Percentiles rank a stretch among this genome's conserved stretches.
Evolutionary conservation across 2,113 vertebrate species (phyloP).

Genomic region (Axis porcinus): DNA sequence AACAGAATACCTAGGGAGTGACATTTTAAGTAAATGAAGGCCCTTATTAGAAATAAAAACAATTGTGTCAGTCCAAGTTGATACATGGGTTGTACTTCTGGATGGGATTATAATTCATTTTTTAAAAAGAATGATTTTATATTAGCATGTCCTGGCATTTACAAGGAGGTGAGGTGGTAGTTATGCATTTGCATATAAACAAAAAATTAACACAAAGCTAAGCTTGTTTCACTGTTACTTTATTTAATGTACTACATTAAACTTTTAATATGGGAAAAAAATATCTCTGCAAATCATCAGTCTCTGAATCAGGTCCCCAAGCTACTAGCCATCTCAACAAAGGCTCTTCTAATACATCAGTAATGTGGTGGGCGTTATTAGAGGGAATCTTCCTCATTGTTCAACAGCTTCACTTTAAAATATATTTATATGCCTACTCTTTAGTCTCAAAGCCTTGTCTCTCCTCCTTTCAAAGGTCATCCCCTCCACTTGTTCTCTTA

Average conservation of each 20-base stretch:
- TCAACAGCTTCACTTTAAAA: not conserved
- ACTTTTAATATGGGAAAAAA: conserved; percentile 41
- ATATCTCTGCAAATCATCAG: not conserved
- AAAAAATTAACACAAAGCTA: conserved; percentile 53
- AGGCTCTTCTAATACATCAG: not conserved
- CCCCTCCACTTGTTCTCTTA: not conserved
- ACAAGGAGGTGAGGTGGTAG: conserved; percentile 35
- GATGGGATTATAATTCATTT: conserved; percentile 61
- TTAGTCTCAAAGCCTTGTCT: not conserved
- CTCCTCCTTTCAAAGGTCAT: not conserved
- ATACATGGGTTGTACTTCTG: conserved; percentile 44
- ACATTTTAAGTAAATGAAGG: conserved; percentile 71
- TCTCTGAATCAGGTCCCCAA: not conserved
- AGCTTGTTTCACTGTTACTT: conserved; percentile 32
- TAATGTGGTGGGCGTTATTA: not conserved
- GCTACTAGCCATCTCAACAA: not conserved
- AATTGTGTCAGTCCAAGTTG: conserved; percentile 53
- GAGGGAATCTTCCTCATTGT: not conserved
- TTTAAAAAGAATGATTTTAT: conserved; percentile 58
- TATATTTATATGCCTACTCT: not conserved
- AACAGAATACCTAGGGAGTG: conserved; percentile 42
- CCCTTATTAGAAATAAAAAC: conserved; percentile 73
- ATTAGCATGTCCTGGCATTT: conserved; percentile 53
- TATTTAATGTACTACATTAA: conserved; percentile 47
- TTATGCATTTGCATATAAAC: conserved; percentile 54